Conservation (phyloP, 1,140 invertebrate genomes). For the Drosophila littoralis region DNA sequence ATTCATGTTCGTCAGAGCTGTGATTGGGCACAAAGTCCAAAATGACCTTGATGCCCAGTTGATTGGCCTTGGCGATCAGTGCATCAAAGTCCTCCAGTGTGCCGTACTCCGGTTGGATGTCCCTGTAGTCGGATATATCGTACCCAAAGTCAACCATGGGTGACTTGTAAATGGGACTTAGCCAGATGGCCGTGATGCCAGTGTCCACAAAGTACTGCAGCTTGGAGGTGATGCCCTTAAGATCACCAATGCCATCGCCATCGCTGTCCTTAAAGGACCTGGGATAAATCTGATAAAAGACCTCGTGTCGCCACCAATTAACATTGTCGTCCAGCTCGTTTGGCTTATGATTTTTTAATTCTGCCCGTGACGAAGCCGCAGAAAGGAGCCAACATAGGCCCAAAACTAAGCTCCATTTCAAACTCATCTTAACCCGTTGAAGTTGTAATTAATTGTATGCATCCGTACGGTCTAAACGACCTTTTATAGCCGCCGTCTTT, state of each 20-base stretch:
- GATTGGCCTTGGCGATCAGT: conserved; percentile 87
- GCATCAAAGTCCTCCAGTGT: conserved; percentile 89
- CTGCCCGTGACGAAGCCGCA: neutral
- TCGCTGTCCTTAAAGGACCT: conserved; percentile 71
- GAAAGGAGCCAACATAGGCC: conserved; percentile 22
- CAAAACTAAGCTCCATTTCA: conserved; percentile 23
- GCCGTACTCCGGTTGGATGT: conserved; percentile 89
- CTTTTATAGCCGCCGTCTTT: conserved; percentile 61
- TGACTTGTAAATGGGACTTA: conserved; percentile 90
- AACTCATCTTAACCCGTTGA: conserved; percentile 40
- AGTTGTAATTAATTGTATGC: conserved; percentile 39
- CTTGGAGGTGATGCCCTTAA: conserved; percentile 84
- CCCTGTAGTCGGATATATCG: conserved; percentile 89
- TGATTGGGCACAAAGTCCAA: conserved; percentile 88
- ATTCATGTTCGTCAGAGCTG: conserved; percentile 88
- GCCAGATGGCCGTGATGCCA: conserved; percentile 87
- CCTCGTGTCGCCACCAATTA: conserved; percentile 73
- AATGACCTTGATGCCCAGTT: conserved; percentile 70
- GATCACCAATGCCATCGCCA: conserved; percentile 64
- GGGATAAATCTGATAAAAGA: conserved; percentile 73
- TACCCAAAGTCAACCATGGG: conserved; percentile 89
- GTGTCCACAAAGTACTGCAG: conserved; percentile 85
- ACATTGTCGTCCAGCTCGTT: conserved; percentile 24
- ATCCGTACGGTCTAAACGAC: neutral
- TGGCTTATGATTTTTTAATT: neutral